Base-by-base conservation (phyloP, 2,888 invertebrate genomes). In the Drosophila picticornis region DNA sequence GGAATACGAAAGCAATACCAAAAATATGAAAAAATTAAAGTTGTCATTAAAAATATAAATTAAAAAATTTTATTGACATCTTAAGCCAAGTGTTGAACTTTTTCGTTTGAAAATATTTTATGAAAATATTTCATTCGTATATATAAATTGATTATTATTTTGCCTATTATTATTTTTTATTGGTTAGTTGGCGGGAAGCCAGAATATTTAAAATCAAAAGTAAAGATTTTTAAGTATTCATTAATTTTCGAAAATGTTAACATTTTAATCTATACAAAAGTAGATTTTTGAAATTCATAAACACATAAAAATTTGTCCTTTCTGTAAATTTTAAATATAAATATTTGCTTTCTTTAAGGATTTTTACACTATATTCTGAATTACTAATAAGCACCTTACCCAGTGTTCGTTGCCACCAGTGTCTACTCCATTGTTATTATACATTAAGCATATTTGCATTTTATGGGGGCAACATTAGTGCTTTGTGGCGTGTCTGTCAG, bases 341-440 rank as follows among this genome's bases (percentile, higher is more conserved):
- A 13, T 22, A 43, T 43, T 6, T 22, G 43, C 11, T 11, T 22
- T 22, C 38, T n/a, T 11, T 43, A 22, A 22, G 43, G 6, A 11
- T 6, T 11, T 43, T 43, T n/a, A 10, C n/a, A 43, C n/a, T 7
- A 22, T 22, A 46, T 22, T 16, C 9, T 9, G 22, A 46, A 27
- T 6, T 34, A 16, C 4, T 38, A 11, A 9, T n/a, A 11, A 1
- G 2, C 3, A 27, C 34, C 27, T 22, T 57, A 1, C 46, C 31
- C 55, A 71, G 66, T 70, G 36, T 55, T 22, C 25, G 0, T 19
- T 53, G 31, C 74, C 80, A 38, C 38, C 61, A 77, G 69, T 87
- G 90, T 87, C 13, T 36, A 29, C 43, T 27, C 51, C 43, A 48
- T 7, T 76, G 68, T 40, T 48, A 40, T 60, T 68, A 61, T 50